These are phyloP conservation scores for Etheostoma spectabile DNA, from an alignment of 2,113 vertebrate genomes.

Conservation along the genomic window DNA sequence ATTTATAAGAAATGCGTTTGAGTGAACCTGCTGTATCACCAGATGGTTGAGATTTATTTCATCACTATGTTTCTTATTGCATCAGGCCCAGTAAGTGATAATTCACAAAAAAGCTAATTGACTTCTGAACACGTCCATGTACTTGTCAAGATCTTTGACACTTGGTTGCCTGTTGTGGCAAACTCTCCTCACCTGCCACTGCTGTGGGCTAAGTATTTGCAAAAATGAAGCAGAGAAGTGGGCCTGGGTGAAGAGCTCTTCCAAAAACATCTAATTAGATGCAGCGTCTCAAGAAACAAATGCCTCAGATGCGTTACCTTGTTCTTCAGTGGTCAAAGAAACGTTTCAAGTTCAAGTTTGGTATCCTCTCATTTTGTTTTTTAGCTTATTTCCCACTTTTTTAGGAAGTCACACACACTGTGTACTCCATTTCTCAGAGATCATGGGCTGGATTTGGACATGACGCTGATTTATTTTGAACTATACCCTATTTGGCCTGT, in stretches of 20 bases:
- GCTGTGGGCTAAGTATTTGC: background rate
- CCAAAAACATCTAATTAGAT: background rate
- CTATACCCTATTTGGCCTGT: background rate
- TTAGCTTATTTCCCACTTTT: background rate
- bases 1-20: background rate
- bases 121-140: slow-evolving; percentile 21
- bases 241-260: background rate
- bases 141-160: slow-evolving; percentile 10
- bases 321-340: background rate
- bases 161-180: background rate
- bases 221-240: background rate
- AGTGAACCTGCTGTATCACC: slow-evolving; percentile 17
- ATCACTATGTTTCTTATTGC: slow-evolving; percentile 2
- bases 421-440: background rate
- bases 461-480: background rate
- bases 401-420: background rate
- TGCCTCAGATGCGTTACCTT: background rate
- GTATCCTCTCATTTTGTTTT: background rate
- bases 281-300: background rate
- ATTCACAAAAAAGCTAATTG: slow-evolving; percentile 31
- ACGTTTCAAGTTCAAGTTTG: background rate
- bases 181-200: slow-evolving; percentile 22
- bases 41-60: slow-evolving; percentile 18
- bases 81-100: slow-evolving; percentile 26
- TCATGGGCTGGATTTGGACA: background rate